These are phyloP conservation scores for Trididemnum clinides DNA, from an alignment of 23 tunicate species.

Conservation along the genomic window DNA sequence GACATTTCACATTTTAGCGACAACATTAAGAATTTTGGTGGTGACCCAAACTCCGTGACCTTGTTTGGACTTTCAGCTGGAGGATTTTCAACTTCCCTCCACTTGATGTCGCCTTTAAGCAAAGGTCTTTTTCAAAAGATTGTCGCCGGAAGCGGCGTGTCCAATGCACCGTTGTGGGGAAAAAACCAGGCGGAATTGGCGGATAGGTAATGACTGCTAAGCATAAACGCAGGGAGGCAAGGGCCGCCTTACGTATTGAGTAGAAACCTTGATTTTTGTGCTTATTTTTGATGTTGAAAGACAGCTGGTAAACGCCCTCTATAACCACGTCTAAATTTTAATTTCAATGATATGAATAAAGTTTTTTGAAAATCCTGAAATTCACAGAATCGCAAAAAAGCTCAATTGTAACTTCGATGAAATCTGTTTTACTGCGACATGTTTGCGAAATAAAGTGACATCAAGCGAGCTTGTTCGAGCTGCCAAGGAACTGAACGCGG, in stretches of 20 bases:
- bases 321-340: no score
- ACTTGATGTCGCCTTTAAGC: constrained; percentile 62
- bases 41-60: constrained; percentile 76
- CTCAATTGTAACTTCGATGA: constrained; percentile 50
- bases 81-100: constrained; percentile 63
- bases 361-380: no score
- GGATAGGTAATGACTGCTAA: no score
- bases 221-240: no score
- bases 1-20: no score
- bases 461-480: constrained; percentile 47
- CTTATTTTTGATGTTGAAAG: no score
- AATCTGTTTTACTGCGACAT: constrained; percentile 45
- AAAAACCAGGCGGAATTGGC: constrained; percentile 11
- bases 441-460: constrained; percentile 63
- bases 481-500: constrained; percentile 26
- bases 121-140: constrained; percentile 76
- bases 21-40: constrained; percentile 81
- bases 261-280: no score
- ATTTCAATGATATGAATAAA: no score
- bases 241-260: no score
- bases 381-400: constrained; percentile 50
- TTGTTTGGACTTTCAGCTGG: constrained; percentile 87
- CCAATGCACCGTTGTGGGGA: constrained; percentile 41
- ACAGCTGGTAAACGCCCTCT: no score
- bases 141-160: constrained; percentile 72